Conservation (phyloP, 2,888 invertebrate species). For the Temnothorax unifasciatus region DNA sequence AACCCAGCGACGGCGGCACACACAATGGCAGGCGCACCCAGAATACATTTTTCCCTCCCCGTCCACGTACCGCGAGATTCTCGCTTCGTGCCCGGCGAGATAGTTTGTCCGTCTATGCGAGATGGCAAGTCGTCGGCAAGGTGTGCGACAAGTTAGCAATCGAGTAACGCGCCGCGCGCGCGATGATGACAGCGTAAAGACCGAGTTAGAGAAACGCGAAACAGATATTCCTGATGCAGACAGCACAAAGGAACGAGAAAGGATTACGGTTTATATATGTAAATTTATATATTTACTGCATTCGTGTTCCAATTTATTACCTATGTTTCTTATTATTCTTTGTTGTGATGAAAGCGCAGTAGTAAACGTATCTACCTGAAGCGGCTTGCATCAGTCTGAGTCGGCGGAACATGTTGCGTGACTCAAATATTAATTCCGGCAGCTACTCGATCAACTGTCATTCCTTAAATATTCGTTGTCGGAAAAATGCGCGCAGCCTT, state of each 20-base stretch:
- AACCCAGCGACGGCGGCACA: constrained; percentile 76
- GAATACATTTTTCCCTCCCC: constrained; percentile 73
- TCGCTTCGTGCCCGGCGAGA: constrained; percentile 49
- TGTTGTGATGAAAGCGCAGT: not conserved
- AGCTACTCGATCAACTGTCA: constrained; percentile 21
- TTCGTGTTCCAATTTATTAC: not conserved
- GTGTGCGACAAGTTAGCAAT: not conserved
- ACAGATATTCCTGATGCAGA: not conserved
- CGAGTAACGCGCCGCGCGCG: not conserved
- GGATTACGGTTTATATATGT: not conserved
- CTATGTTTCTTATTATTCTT: not conserved
- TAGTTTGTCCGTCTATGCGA: constrained; percentile 1
- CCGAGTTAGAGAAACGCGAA: not conserved
- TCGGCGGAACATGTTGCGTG: not conserved
- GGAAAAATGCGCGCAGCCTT: constrained; percentile 82
- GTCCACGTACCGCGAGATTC: constrained; percentile 65
- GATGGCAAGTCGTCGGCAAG: constrained; percentile 18
- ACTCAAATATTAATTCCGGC: constrained; percentile 21
- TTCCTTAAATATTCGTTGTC: constrained; percentile 76
- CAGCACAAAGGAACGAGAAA: not conserved
- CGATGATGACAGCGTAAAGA: not conserved
- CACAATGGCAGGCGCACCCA: constrained; percentile 82
- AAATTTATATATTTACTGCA: not conserved
- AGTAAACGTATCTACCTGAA: not conserved
- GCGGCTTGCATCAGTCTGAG: not conserved